phyloP scores from a whole-genome alignment of 2,113 vertebrate species.

The Boleophthalmus pectinirostris region DNA sequence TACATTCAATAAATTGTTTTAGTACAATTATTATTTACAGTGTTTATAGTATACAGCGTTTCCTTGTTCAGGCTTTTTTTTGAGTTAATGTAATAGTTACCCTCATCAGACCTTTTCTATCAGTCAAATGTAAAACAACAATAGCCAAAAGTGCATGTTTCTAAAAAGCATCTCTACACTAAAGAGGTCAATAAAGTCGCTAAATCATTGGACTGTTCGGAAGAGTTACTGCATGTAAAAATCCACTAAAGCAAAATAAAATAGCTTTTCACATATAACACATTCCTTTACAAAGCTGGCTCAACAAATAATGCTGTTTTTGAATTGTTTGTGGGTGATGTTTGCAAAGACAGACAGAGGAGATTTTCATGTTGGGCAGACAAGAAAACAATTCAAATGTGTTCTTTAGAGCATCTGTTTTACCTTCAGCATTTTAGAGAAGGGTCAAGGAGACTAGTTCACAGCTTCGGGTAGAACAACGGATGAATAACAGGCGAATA shows the following conservation, averaged over 20 bases:
- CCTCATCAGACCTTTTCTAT: slow-evolving; percentile 9
- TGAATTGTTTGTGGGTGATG: not conserved
- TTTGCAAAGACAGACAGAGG: not conserved
- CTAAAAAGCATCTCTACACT: not conserved
- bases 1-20: slow-evolving; percentile 72
- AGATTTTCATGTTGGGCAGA: not conserved
- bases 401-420: too few species aligned
- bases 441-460: too few species aligned
- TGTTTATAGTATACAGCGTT: slow-evolving; percentile 4
- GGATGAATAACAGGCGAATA: too few species aligned
- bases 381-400: too few species aligned
- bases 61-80: not conserved
- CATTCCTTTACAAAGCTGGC: not conserved
- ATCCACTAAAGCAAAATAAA: not conserved
- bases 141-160: not conserved
- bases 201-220: not conserved
- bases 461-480: too few species aligned
- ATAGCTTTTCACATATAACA: not conserved
- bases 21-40: slow-evolving; percentile 45
- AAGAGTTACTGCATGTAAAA: not conserved
- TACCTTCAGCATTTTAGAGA: too few species aligned
- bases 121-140: not conserved
- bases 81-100: not conserved
- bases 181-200: not conserved
- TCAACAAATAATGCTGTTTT: not conserved